Conservation (phyloP, 1,140 invertebrate genomes). For the Lordiphosa clarofinis region DNA sequence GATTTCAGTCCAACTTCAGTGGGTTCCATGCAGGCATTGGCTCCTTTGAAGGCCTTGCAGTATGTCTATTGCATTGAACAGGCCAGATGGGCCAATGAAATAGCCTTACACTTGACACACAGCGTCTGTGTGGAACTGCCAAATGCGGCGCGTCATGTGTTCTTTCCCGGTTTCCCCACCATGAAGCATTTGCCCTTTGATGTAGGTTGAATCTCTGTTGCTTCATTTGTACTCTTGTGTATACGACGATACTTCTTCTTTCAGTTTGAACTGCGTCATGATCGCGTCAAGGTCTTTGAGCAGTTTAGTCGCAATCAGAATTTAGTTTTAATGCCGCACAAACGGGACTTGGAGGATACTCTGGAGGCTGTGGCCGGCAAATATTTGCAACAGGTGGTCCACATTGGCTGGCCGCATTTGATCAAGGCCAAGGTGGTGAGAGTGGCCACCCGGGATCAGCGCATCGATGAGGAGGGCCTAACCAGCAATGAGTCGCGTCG, state of each 20-base stretch:
- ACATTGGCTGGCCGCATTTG: slow-evolving; percentile 94
- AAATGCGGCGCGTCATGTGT: slow-evolving; percentile 85
- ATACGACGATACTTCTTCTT: neutral
- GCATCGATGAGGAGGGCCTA: slow-evolving; percentile 34
- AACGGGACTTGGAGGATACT: slow-evolving; percentile 69
- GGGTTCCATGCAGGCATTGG: slow-evolving; percentile 31
- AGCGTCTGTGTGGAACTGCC: slow-evolving; percentile 88
- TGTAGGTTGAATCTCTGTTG: slow-evolving; percentile 79
- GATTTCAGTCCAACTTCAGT: slow-evolving; percentile 80
- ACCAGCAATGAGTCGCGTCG: slow-evolving; percentile 35
- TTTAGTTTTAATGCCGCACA: slow-evolving; percentile 86
- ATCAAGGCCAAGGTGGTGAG: slow-evolving; percentile 83
- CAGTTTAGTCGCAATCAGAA: slow-evolving; percentile 88
- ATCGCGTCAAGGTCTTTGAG: slow-evolving; percentile 93
- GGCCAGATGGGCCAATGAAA: slow-evolving; percentile 82
- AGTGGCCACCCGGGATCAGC: slow-evolving; percentile 36
- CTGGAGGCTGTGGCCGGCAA: slow-evolving; percentile 82
- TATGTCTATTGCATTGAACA: slow-evolving; percentile 72
- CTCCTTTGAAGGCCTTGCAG: slow-evolving; percentile 45
- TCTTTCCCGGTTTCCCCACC: slow-evolving; percentile 95
- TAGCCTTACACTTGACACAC: slow-evolving; percentile 82
- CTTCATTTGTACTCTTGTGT: no score
- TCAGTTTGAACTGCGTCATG: slow-evolving; percentile 83
- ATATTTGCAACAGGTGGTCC: slow-evolving; percentile 87
- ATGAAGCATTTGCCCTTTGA: slow-evolving; percentile 90